Base-by-base conservation (phyloP, 2,888 invertebrate genomes). In the Spisula subtruncata region DNA sequence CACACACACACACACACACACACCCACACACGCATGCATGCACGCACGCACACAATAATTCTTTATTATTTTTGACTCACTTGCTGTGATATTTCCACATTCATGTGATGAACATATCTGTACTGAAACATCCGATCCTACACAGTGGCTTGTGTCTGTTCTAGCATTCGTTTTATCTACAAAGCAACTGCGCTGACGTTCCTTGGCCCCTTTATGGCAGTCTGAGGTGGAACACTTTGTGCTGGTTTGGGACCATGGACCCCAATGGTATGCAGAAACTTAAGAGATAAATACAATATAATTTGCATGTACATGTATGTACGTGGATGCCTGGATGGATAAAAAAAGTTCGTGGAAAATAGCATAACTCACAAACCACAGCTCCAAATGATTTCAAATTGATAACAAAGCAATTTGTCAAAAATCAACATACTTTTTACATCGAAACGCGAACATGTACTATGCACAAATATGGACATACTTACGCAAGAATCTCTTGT, bases 401-500 rank as follows among this genome's bases (percentile, higher is more conserved):
- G n/a, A n/a, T n/a, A n/a, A n/a, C n/a, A n/a, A n/a, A n/a, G n/a
- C n/a, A n/a, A n/a, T n/a, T n/a, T n/a, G n/a, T n/a, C n/a, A n/a
- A n/a, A n/a, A n/a, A n/a, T n/a, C n/a, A n/a, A n/a, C n/a, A n/a
- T n/a, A n/a, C n/a, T n/a, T n/a, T n/a, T n/a, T n/a, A n/a, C n/a
- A n/a, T n/a, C n/a, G n/a, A n/a, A n/a, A n/a, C n/a, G n/a, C n/a
- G n/a, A n/a, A n/a, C n/a, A n/a, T n/a, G n/a, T n/a, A n/a, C 41
- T 41, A 41, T 41, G 41, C 41, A 41, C 20, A 35, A 25, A 46
- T 25, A 16, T 81, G 14, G 0, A 18, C 0, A 14, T 46, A 20
- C 81, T 81, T 81, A 81, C 81, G 29, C 54, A 81, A 29, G 51
- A 81, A 81, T 25, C 81, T 48, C 54, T 81, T 81, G 29, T 54